These are phyloP conservation scores for Sanderia malayensis DNA, from an alignment of 30 jellyfish, hydroid and myxozoan species.

Conservation along the genomic window DNA sequence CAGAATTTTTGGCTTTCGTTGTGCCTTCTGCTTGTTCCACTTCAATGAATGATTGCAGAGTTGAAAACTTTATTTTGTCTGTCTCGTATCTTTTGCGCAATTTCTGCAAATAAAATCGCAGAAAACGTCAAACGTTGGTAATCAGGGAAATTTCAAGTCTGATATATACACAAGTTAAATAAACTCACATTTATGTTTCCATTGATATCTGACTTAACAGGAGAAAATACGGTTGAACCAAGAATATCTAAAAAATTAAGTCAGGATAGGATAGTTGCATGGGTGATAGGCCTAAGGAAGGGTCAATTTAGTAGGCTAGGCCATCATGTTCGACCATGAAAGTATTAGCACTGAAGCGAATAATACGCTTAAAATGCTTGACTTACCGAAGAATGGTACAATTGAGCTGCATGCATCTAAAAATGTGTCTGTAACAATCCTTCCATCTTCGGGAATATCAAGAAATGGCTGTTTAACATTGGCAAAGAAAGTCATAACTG, in stretches of 20 bases:
- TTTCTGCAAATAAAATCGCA: too few species aligned
- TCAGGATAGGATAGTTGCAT: too few species aligned
- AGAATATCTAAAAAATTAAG: conserved; percentile 75
- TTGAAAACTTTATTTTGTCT: conserved; percentile 60
- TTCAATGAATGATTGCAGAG: conserved; percentile 90
- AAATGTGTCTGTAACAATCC: conserved; percentile 62
- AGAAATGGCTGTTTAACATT: conserved; percentile 54
- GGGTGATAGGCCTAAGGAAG: too few species aligned
- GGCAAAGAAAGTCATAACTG: conserved; percentile 48
- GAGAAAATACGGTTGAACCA: conserved; percentile 96
- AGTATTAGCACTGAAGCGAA: too few species aligned
- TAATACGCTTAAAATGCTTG: too few species aligned
- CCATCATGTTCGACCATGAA: too few species aligned
- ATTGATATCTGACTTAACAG: conserved; percentile 91
- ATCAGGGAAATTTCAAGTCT: too few species aligned
- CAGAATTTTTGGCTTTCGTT: conserved; percentile 92
- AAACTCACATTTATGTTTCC: conserved; percentile 86
- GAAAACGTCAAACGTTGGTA: too few species aligned
- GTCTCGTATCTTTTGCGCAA: conserved; percentile 72
- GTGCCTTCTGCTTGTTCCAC: conserved; percentile 83
- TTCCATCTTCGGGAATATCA: conserved; percentile 76
- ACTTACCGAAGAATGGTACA: conserved; percentile 88
- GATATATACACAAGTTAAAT: too few species aligned
- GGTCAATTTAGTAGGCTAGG: too few species aligned
- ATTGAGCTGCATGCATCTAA: conserved; percentile 82